Evolutionary conservation across 2,888 invertebrate genomes (phyloP).

Genomic region (Dysmachus trigonus): DNA sequence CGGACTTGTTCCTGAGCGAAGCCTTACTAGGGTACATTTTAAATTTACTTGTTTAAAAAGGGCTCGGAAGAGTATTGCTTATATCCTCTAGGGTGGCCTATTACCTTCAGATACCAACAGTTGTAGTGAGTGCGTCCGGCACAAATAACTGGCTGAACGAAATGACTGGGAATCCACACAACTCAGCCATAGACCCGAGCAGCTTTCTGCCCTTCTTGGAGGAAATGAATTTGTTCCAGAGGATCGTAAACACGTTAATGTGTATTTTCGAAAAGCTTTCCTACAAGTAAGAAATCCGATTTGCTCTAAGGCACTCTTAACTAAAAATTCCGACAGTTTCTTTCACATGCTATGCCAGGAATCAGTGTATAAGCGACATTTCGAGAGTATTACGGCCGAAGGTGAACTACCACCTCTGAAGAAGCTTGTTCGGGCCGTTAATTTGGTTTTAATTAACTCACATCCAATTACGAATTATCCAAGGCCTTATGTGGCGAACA

Average conservation of each 20-base stretch:
- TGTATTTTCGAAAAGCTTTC: slow-evolving; percentile 61
- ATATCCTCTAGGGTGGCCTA: slow-evolving; percentile 51
- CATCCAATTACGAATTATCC: slow-evolving; percentile 62
- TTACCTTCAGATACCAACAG: slow-evolving; percentile 60
- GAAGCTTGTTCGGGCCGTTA: slow-evolving; percentile 61
- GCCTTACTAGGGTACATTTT: slow-evolving; percentile 61
- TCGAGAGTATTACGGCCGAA: slow-evolving; percentile 55
- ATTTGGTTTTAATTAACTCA: slow-evolving; percentile 62
- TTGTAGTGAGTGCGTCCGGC: slow-evolving; percentile 64
- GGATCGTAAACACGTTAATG: slow-evolving; percentile 63
- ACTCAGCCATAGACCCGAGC: slow-evolving; percentile 65
- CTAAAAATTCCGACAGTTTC: slow-evolving; percentile 54
- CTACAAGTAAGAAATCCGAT: slow-evolving; percentile 57
- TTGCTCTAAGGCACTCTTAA: neutral
- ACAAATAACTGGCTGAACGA: slow-evolving; percentile 65
- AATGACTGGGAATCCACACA: slow-evolving; percentile 66
- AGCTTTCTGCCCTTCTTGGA: slow-evolving; percentile 62
- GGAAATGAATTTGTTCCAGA: slow-evolving; percentile 64
- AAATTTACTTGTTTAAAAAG: neutral
- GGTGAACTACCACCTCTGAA: slow-evolving; percentile 58
- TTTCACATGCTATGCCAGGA: slow-evolving; percentile 63
- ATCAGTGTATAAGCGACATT: slow-evolving; percentile 60
- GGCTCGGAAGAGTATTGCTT: neutral
- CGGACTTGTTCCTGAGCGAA: slow-evolving; percentile 66
- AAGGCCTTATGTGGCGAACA: slow-evolving; percentile 61